Base-by-base conservation (phyloP, 1,140 invertebrate species). In the Gryon sp. region DNA sequence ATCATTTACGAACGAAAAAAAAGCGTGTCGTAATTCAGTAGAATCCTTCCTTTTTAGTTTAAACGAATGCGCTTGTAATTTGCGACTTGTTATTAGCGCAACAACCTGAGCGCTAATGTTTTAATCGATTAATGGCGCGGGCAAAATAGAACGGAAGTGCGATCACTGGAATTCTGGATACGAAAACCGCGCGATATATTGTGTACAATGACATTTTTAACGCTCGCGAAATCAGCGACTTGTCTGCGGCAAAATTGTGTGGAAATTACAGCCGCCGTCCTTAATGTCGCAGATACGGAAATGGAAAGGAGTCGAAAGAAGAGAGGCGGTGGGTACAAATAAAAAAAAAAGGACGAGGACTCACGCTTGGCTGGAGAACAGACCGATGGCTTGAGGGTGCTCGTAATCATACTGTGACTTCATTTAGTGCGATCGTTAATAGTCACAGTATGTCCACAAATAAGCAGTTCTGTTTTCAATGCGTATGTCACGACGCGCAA, bases 91-190 rank as follows among this genome's bases (percentile, higher is more conserved):
- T 74, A 77, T 77, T 79, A 81, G 76, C 75, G 32, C 53, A 63
- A 38, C 43, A 41, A 28, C 18, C 14, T 24, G 38, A 32, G 77
- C 80, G 63, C 76, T 82, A 83, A 83, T 81, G 79, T 78, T 80
- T 79, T 76, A 82, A 82, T 83, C 83, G 79, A 82, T 84, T 81
- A 73, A 75, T 52, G 55, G 55, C 45, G n/a, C n/a, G 1, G n/a
- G 40, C 9, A 57, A 34, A 45, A 30, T 59, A n/a, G 41, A 18
- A 68, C 32, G 50, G 52, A 52, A 28, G 32, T 15, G 11, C 28
- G 26, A 45, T 52, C 15, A 68, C 7, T 9, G n/a, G 30, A 11
- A 11, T 6, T 19, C 16, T 19, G 11, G 20, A 50, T 32, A 38
- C 6, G 50, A 38, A 38, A 24, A 24, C 7, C 4, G 34, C 32